A percentile compares a stretch with the other conserved stretches of the same genome.
Conservation (phyloP, 2,888 invertebrate species). For the Julus scandinavius region DNA sequence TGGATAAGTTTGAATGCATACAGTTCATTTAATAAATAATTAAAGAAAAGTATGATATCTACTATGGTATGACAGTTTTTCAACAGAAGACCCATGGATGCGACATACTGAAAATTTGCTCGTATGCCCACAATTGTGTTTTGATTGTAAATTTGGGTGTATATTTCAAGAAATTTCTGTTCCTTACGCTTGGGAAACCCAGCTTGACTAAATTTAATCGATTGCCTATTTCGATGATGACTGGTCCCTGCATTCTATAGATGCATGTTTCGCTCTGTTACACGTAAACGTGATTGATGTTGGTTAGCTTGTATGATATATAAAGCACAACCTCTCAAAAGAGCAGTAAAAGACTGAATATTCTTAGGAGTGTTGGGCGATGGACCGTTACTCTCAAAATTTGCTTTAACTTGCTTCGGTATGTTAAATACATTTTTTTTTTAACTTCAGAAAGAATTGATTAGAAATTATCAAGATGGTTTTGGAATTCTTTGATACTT, state of each 20-base stretch:
- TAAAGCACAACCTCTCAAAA: background rate
- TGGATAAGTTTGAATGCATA: no score
- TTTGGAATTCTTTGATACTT: no score
- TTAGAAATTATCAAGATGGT: no score
- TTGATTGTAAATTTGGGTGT: slow-evolving; percentile 57
- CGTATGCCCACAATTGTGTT: slow-evolving; percentile 55
- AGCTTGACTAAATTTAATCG: slow-evolving; percentile 1
- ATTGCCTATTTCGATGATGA: background rate
- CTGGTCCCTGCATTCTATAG: background rate
- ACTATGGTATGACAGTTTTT: no score
- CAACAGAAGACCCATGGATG: background rate
- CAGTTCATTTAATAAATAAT: no score
- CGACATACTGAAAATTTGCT: background rate
- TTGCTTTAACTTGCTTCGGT: no score
- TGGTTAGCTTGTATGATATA: background rate
- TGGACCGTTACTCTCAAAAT: background rate
- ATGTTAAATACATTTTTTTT: no score
- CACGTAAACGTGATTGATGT: slow-evolving; percentile 35
- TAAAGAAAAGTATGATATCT: no score
- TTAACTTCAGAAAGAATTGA: no score
- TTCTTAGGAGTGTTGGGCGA: background rate
- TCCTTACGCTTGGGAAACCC: background rate
- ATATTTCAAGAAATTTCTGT: slow-evolving; percentile 51
- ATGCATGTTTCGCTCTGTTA: slow-evolving; percentile 31
- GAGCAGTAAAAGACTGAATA: background rate